Base-by-base conservation (phyloP, 2,113 vertebrate species). In the Prunella fulvescens region DNA sequence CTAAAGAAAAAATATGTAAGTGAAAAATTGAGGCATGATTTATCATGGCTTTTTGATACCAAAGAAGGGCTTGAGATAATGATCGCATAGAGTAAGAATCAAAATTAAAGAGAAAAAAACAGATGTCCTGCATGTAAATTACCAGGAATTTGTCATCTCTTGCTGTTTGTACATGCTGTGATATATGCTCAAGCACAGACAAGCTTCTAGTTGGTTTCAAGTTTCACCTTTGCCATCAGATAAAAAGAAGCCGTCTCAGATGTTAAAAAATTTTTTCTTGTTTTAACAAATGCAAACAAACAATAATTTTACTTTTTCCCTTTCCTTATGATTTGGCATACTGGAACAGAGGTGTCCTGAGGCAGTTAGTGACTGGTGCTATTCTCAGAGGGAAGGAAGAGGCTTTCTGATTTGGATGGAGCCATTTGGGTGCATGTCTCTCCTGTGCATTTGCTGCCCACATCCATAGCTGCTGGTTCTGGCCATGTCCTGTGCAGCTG, bases 401-500 rank as follows among this genome's bases (percentile, higher is more conserved):
- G 37, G 28, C 48, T 88, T 65, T 80, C 48, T 39, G 35, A 11
- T 73, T 70, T 48, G 42, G 37, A 3, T 9, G 7, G 18, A 74
- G 1, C 19, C 16, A 1, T 48, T 90, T 61, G 69, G 31, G 24
- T 57, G 42, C 0, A 0, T 40, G 33, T 54, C 33, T 71, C 0
- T 56, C 5, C 19, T 35, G 16, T 28, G 26, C 29, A 3, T 64
- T 76, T 31, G 2, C 48, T 37, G 42, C 12, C n/a, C 33, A 18
- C 10, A 33, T 90, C 37, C 47, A 40, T 28, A n/a, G 40, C 39
- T 76, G 35, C 48, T 80, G 44, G 10, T 51, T 64, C 35, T 60
- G 74, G 29, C 58, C 44, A 1, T 0, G 1, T 56, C 18, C 35
- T 12, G 11, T 54, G 60, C 35, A 24, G 48, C 56, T 74, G 1